A percentile compares a stretch with the other conserved stretches of the same genome.
phyloP scores from a whole-genome alignment of 2,113 vertebrate species.

The Microtus oregoni region DNA sequence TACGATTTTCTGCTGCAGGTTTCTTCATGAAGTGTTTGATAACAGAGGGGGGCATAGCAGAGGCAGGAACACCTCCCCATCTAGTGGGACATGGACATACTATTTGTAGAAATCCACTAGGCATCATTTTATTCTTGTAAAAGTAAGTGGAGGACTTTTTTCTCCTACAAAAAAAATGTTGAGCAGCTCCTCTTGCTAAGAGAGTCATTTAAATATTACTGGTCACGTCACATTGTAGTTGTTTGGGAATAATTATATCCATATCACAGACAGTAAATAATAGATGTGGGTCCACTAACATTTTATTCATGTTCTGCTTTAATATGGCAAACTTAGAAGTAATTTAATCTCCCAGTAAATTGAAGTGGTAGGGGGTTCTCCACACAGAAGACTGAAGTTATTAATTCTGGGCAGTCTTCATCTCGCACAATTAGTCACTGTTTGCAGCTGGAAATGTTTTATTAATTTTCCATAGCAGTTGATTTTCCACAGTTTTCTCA shows the following conservation, averaged over 20 bases:
- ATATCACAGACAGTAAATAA: constrained; percentile 97
- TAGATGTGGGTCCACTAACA: constrained; percentile 92
- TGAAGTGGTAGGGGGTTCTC: constrained; percentile 94
- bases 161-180: neutral
- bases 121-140: constrained; percentile 55
- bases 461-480: constrained; percentile 92
- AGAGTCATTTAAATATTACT: constrained; percentile 91
- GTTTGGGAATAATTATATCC: constrained; percentile 96
- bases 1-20: accelerated
- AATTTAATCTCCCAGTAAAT: constrained; percentile 95
- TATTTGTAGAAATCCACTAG: constrained; percentile 52
- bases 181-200: constrained; percentile 79
- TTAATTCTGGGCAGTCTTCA: constrained; percentile 95
- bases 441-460: constrained; percentile 94
- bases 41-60: neutral
- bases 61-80: neutral
- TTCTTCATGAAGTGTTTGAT: neutral
- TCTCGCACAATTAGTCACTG: constrained; percentile 95
- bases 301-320: constrained; percentile 94
- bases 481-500: constrained; percentile 93
- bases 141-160: neutral
- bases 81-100: neutral
- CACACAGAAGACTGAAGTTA: constrained; percentile 94
- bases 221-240: constrained; percentile 92
- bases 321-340: constrained; percentile 96